phyloP scores from a whole-genome alignment of 2,888 invertebrate genomes.

The Acanthoscelides obtectus region DNA sequence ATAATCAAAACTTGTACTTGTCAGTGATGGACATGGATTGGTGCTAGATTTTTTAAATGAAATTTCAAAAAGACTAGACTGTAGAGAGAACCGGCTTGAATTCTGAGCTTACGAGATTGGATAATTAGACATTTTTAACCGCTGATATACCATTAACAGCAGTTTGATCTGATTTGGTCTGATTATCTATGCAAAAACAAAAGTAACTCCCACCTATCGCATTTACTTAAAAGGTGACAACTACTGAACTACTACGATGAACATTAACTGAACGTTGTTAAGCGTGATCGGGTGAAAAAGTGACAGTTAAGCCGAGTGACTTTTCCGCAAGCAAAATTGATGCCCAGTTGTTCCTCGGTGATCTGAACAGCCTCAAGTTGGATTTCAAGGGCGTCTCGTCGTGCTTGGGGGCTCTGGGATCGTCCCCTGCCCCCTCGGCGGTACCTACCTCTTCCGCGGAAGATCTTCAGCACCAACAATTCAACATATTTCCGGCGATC shows the following conservation, averaged over 20 bases:
- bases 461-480: constrained; percentile 68
- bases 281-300: neutral
- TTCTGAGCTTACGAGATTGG: too few relatives aligned
- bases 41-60: too few relatives aligned
- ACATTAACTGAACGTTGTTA: neutral
- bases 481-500: constrained; percentile 88
- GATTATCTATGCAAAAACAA: too few relatives aligned
- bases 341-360: constrained; percentile 13
- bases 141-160: too few relatives aligned
- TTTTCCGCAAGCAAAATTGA: neutral
- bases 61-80: too few relatives aligned
- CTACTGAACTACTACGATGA: neutral
- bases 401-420: constrained; percentile 57
- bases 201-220: too few relatives aligned
- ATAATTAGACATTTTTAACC: too few relatives aligned
- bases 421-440: constrained; percentile 52
- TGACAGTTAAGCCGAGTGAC: neutral
- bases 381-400: constrained; percentile 78
- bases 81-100: too few relatives aligned
- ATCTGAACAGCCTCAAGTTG: constrained; percentile 62
- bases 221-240: neutral
- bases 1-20: too few relatives aligned
- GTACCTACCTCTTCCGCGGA: constrained; percentile 43
- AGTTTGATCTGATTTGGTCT: too few relatives aligned
- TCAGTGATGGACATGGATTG: too few relatives aligned